Conservation (phyloP, 1,140 invertebrate species). For the Apolygus lucorum region DNA sequence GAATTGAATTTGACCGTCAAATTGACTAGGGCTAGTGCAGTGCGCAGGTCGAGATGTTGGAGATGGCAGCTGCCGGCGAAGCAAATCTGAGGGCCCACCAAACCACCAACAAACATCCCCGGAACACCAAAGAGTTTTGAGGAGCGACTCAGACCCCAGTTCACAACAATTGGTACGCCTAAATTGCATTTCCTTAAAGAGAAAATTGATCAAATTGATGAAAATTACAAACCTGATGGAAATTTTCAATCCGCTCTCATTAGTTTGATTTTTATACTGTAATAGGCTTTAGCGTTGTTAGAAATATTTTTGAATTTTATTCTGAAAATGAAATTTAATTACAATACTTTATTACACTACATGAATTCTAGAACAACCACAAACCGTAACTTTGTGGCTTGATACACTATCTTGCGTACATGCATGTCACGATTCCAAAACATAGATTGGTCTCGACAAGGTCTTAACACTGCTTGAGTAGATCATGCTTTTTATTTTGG, state of each 20-base stretch:
- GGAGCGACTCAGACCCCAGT: constrained; percentile 32
- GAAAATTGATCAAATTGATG: neutral
- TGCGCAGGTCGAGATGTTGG: constrained; percentile 43
- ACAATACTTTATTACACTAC: too few relatives aligned
- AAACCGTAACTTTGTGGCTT: neutral
- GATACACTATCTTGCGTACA: neutral
- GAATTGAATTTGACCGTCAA: neutral
- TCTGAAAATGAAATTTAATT: too few relatives aligned
- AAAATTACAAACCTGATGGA: too few relatives aligned
- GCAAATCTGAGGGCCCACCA: constrained; percentile 61
- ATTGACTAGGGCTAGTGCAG: constrained; percentile 39
- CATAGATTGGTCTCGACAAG: neutral
- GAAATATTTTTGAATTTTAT: too few relatives aligned
- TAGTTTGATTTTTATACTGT: neutral
- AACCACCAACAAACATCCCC: constrained; percentile 42
- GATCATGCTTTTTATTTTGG: neutral
- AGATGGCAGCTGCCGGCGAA: constrained; percentile 44
- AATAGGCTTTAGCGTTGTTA: neutral
- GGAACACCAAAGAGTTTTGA: constrained; percentile 23
- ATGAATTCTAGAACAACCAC: too few relatives aligned
- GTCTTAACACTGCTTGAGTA: neutral
- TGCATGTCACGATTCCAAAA: neutral
- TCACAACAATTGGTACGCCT: constrained; percentile 29
- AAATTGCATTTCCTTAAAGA: constrained; percentile 28
- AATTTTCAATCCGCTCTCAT: neutral